Percentiles rank a stretch among this genome's conserved stretches.
phyloP scores from a whole-genome alignment of 2,113 vertebrate genomes.

The Orthonyx spaldingii region DNA sequence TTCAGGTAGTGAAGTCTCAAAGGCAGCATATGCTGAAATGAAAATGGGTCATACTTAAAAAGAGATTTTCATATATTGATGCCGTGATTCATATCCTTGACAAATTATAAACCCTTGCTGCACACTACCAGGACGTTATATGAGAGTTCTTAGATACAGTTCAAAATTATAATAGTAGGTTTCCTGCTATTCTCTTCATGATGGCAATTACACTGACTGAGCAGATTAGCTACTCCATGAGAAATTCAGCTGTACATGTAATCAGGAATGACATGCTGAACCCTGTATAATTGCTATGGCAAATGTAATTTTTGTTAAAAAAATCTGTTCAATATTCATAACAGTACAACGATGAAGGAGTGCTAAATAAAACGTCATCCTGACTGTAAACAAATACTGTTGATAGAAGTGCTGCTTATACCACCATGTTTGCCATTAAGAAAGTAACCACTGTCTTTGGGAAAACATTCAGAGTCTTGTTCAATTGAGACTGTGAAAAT shows the following conservation, averaged over 20 bases:
- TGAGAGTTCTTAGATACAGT: neutral
- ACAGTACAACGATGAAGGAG: neutral
- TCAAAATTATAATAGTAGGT: neutral
- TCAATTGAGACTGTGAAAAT: slow-evolving; percentile 48
- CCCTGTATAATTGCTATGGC: neutral
- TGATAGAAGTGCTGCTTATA: slow-evolving; percentile 36
- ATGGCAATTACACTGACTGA: neutral
- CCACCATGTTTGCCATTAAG: slow-evolving; percentile 9
- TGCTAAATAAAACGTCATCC: slow-evolving; percentile 53
- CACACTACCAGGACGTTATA: neutral
- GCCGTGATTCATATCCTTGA: neutral
- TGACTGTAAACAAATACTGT: slow-evolving; percentile 45
- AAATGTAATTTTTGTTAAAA: neutral
- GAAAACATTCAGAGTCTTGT: slow-evolving; percentile 22
- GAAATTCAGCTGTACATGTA: neutral
- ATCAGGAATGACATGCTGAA: neutral
- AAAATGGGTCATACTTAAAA: neutral
- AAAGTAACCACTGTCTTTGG: neutral
- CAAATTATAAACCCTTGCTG: neutral
- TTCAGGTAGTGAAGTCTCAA: neutral
- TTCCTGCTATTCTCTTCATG: slow-evolving; percentile 1
- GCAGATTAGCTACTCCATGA: neutral
- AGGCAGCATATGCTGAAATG: neutral
- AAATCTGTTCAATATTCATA: neutral
- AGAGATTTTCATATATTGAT: neutral